These are phyloP conservation scores for Synaphobranchus kaupii DNA, from an alignment of 2,797 vertebrate species.

Conservation along the genomic window DNA sequence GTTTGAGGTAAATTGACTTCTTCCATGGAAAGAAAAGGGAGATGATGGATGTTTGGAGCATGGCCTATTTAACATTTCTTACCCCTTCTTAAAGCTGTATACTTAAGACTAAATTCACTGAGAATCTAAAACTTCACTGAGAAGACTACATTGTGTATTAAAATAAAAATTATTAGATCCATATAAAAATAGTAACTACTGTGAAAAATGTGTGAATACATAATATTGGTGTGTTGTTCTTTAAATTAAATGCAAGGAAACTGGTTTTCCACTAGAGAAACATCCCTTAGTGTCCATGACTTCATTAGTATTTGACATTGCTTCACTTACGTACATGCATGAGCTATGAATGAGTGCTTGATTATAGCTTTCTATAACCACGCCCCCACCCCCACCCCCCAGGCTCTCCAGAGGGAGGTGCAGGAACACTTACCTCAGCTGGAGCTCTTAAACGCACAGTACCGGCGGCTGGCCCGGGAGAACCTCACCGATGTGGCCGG, in stretches of 20 bases:
- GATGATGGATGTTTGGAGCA: background rate
- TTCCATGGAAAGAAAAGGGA: background rate
- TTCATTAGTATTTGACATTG: background rate
- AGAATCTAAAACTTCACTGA: background rate
- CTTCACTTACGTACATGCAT: background rate
- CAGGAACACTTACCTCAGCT: slow-evolving; percentile 87
- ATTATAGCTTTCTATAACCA: background rate
- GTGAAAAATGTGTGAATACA: background rate
- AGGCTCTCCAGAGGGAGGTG: slow-evolving; percentile 90
- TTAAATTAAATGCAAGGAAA: background rate
- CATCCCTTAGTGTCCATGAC: background rate
- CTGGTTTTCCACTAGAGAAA: background rate
- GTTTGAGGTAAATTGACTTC: slow-evolving; percentile 81
- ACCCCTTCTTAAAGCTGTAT: background rate
- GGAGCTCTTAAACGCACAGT: slow-evolving; percentile 92
- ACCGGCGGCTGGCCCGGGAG: slow-evolving; percentile 87
- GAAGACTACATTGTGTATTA: background rate
- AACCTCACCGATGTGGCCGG: slow-evolving; percentile 88
- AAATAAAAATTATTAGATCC: background rate
- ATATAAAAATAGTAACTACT: background rate
- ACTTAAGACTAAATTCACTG: background rate
- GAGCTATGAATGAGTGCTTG: background rate
- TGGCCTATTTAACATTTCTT: background rate
- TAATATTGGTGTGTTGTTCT: background rate
- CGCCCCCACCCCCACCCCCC: background rate